Conservation (phyloP, 2,888 invertebrate genomes). For the Candidula unifasciata region DNA sequence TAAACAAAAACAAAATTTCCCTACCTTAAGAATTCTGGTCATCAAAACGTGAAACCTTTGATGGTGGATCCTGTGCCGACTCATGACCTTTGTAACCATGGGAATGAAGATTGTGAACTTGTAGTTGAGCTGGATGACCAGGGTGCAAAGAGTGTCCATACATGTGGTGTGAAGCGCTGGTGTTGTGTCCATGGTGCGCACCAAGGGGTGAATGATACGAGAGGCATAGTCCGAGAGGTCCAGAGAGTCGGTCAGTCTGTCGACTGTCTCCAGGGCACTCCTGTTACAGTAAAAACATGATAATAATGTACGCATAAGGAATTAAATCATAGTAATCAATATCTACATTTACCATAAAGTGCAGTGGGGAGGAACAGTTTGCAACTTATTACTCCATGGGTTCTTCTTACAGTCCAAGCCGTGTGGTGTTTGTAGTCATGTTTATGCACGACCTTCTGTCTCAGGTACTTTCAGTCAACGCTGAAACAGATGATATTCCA, state of each 20-base stretch:
- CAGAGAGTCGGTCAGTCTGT: slow-evolving; percentile 90
- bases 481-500: no score
- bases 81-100: slow-evolving; percentile 89
- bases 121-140: slow-evolving; percentile 83
- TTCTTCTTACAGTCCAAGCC: no score
- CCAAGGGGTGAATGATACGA: slow-evolving; percentile 94
- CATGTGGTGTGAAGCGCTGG: slow-evolving; percentile 85
- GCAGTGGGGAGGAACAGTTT: no score
- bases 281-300: slow-evolving; percentile 58
- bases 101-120: slow-evolving; percentile 94
- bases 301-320: no score
- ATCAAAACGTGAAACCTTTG: slow-evolving; percentile 87
- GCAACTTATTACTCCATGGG: no score
- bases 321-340: no score
- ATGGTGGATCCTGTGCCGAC: slow-evolving; percentile 80
- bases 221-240: slow-evolving; percentile 95
- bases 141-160: slow-evolving; percentile 92
- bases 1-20: not conserved
- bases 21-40: slow-evolving; percentile 77
- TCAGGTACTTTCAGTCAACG: no score
- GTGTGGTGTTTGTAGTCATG: no score
- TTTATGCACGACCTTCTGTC: no score
- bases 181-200: slow-evolving; percentile 88
- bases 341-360: no score
- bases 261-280: slow-evolving; percentile 86